These are phyloP conservation scores for Temnopleurus reevesii DNA, from an alignment of 53 echinoderm and acorn worm species.

Conservation along the genomic window DNA sequence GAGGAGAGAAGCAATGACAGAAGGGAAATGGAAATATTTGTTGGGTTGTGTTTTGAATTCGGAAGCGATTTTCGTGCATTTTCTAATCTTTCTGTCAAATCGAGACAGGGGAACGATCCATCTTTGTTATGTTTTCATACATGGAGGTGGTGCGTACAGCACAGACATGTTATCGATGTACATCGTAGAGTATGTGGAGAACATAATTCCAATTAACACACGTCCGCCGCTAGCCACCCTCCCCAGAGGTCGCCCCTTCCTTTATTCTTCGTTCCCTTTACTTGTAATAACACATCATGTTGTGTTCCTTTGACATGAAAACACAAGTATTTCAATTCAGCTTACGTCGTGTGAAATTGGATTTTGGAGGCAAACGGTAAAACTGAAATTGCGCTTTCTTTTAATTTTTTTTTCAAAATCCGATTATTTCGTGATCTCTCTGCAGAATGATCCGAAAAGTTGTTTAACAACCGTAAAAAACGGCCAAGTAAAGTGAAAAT, in stretches of 20 bases:
- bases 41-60: slow-evolving; percentile 31
- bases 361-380: no score
- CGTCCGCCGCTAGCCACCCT: background rate
- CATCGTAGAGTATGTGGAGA: background rate
- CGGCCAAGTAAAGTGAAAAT: background rate
- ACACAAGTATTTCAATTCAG: background rate
- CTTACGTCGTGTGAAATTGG: background rate
- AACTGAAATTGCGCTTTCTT: no score
- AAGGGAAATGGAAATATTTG: background rate
- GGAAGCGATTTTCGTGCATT: slow-evolving; percentile 55
- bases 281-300: background rate
- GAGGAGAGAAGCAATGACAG: background rate
- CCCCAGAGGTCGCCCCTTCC: background rate
- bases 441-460: no score
- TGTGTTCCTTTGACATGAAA: background rate
- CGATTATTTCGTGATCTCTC: background rate
- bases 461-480: no score
- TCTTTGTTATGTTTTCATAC: slow-evolving; percentile 17
- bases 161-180: slow-evolving; percentile 25
- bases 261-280: no score
- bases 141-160: background rate
- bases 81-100: slow-evolving; percentile 48
- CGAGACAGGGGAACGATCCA: background rate
- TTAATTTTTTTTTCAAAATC: no score
- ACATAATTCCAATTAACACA: slow-evolving; percentile 34